Conservation (phyloP, 2,888 invertebrate genomes). For the Melangyna quadrimaculata region DNA sequence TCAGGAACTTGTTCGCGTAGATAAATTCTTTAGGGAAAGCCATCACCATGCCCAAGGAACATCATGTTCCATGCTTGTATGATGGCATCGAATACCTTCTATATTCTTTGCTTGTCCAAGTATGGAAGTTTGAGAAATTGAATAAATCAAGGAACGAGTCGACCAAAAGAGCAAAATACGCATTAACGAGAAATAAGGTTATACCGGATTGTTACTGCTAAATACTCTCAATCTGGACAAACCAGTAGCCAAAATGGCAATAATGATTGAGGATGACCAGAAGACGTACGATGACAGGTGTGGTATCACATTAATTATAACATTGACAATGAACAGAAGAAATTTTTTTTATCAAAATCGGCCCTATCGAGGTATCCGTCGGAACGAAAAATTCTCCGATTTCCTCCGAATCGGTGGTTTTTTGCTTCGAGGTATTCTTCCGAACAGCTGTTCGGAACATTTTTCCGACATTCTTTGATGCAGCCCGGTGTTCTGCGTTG, state of each 20-base stretch:
- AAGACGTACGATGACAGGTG: conserved; percentile 40
- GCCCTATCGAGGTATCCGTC: too few relatives aligned
- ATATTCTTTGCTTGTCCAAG: background rate
- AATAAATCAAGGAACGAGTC: conserved; percentile 30
- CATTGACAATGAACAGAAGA: background rate
- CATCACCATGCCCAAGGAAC: background rate
- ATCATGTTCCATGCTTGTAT: background rate
- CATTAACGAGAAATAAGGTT: conserved; percentile 22
- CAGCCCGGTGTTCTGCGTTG: too few relatives aligned
- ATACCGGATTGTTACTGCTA: conserved; percentile 14
- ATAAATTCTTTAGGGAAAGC: conserved; percentile 1
- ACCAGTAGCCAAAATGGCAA: conserved; percentile 35
- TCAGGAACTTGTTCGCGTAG: conserved; percentile 30
- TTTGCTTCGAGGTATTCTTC: too few relatives aligned
- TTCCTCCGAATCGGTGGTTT: too few relatives aligned
- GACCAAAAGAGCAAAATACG: conserved; percentile 14
- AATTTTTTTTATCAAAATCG: conserved; percentile 11
- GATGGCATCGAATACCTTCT: background rate
- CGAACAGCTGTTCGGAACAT: too few relatives aligned
- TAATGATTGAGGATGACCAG: conserved; percentile 35
- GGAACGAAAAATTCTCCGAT: too few relatives aligned
- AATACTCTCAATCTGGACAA: conserved; percentile 6
- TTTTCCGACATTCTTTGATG: too few relatives aligned
- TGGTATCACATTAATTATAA: conserved; percentile 15
- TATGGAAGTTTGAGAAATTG: conserved; percentile 13